Conservation (phyloP, 2,888 invertebrate species). For the Iphiclides podalirius region DNA sequence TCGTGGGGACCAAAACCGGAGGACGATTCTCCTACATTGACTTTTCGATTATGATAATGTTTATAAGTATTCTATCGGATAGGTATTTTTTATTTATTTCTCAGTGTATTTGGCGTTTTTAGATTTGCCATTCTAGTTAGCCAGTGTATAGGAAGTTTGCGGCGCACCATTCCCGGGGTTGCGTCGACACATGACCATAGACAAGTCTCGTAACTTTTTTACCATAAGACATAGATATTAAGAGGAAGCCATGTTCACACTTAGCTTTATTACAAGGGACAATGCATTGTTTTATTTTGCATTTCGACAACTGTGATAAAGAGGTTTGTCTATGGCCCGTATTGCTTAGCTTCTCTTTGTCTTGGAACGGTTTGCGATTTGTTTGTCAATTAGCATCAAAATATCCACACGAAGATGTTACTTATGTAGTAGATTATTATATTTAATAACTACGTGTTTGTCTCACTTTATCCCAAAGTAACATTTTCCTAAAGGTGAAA, state of each 20-base stretch:
- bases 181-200: constrained; percentile 49
- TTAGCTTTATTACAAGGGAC: constrained; percentile 65
- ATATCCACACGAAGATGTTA: background rate
- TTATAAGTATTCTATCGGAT: constrained; percentile 42
- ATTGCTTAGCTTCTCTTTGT: constrained; percentile 33
- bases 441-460: background rate
- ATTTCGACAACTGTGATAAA: constrained; percentile 77
- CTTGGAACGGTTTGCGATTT: constrained; percentile 26
- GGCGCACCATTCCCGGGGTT: too few relatives aligned
- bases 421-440: background rate
- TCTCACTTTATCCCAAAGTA: background rate
- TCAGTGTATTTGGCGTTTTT: constrained; percentile 53
- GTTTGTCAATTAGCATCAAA: background rate
- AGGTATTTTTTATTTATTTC: constrained; percentile 70
- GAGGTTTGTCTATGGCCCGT: constrained; percentile 71
- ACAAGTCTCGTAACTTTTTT: constrained; percentile 65
- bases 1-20: constrained; percentile 51
- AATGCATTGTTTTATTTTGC: constrained; percentile 67
- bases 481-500: background rate
- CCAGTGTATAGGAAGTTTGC: too few relatives aligned
- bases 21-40: constrained; percentile 36
- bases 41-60: constrained; percentile 39
- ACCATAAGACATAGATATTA: constrained; percentile 74
- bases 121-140: constrained; percentile 58
- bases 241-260: constrained; percentile 70